Evolutionary conservation across 2,797 vertebrate species (phyloP).

Genomic region (Thalassophryne amazonica): DNA sequence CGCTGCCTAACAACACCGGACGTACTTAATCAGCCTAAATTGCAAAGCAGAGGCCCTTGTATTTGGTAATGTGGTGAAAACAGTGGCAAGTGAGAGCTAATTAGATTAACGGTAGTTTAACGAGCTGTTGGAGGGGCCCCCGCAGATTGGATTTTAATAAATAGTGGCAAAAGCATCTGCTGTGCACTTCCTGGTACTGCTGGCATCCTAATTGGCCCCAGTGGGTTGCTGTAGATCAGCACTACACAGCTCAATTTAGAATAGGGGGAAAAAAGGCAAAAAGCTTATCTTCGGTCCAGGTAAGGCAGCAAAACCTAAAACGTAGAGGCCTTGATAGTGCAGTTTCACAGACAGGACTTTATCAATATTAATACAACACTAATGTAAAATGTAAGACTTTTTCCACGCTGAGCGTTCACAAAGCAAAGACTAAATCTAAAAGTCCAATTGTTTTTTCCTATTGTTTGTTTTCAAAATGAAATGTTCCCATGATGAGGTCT

Average conservation of each 20-base stretch:
- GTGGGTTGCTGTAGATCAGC: slow-evolving; percentile 70
- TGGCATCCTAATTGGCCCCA: slow-evolving; percentile 79
- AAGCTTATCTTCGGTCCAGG: slow-evolving; percentile 55
- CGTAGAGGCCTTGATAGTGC: slow-evolving; percentile 23
- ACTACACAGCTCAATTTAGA: slow-evolving; percentile 58
- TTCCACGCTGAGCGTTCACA: slow-evolving; percentile 20
- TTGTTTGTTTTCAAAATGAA: slow-evolving; percentile 65
- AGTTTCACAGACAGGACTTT: slow-evolving; percentile 17
- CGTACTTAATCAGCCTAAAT: slow-evolving; percentile 75
- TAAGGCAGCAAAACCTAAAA: slow-evolving; percentile 39
- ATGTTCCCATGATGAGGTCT: slow-evolving; percentile 68
- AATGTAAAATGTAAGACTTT: slow-evolving; percentile 21
- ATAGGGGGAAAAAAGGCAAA: slow-evolving; percentile 32
- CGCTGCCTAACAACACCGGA: slow-evolving; percentile 55
- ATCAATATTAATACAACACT: slow-evolving; percentile 29
- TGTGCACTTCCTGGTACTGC: slow-evolving; percentile 71
- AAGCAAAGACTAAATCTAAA: slow-evolving; percentile 30
- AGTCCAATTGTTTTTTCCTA: slow-evolving; percentile 34
- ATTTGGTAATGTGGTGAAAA: slow-evolving; percentile 79
- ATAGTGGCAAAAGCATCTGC: slow-evolving; percentile 79
- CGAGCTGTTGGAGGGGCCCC: slow-evolving; percentile 73
- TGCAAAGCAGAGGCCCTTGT: slow-evolving; percentile 66
- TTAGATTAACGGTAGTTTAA: slow-evolving; percentile 80
- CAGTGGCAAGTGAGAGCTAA: slow-evolving; percentile 79
- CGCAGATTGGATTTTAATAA: slow-evolving; percentile 79